Evolutionary conservation across 2,797 vertebrate genomes (phyloP), one percentile per base, ranked within the genome.

Genomic region (Dendrocincla tyrannina): DNA sequence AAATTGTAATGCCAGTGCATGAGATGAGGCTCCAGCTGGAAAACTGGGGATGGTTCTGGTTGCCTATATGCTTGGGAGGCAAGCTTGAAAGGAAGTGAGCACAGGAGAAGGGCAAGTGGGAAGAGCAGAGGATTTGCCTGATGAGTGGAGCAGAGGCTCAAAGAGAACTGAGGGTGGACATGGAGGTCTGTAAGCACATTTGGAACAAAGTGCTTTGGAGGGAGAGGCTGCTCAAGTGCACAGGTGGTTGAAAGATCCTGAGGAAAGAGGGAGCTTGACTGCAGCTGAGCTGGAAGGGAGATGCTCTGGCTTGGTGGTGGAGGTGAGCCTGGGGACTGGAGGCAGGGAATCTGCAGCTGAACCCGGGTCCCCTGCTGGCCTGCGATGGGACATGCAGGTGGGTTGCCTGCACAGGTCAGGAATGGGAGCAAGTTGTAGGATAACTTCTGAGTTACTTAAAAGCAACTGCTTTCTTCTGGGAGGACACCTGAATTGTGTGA

Each of bases 1-100:
- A n/a, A 32, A 17, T 24, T 39, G 19, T 32, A 3, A 1, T 28
- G 46, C 18, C 1, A 0, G 32, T 1, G 6, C 0, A 1, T 24
- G 67, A 46, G 33, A 46, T 35, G 25, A 0, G 2, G 25, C 28
- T 69, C 37, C 39, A 47, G 42, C 39, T 39, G 69, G 14, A 49
- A n/a, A 63, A 17, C 22, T 32, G 7, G 58, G 44, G 59, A 17
- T 0, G 4, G 24, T 58, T 80, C 39, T 85, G 41, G 5, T 28
- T 89, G 67, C n/a, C 23, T 28, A 3, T 11, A 0, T 32, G n/a
- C 35, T 50, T 18, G 35, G 30, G 35, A 66, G 37, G 23, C n/a
- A n/a, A 55, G 32, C 25, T 35, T 35, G 25, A 28, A 28, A 35
- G 25, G 47, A 41, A 39, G 24, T 19, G 18, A n/a, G 33, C 11